phyloP scores from a whole-genome alignment of 2,797 vertebrate species.

The Fringilla coelebs region DNA sequence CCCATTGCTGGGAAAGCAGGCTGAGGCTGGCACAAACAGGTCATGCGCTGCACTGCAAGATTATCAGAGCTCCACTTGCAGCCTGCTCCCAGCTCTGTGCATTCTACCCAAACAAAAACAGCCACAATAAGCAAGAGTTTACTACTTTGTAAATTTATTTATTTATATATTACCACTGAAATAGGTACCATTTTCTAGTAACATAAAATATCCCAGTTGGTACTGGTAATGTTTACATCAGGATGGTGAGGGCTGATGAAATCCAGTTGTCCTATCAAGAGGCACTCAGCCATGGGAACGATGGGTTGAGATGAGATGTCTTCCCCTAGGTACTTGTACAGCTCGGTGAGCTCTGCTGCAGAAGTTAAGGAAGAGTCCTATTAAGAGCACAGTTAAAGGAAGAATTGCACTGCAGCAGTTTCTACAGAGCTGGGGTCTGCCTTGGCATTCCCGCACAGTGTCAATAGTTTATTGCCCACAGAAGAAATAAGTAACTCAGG shows the following conservation, averaged over 20 bases:
- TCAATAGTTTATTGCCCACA: not conserved
- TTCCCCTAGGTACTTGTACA: not conserved
- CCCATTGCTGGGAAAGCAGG: too few relatives aligned
- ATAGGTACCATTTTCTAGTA: not conserved
- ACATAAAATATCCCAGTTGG: too few relatives aligned
- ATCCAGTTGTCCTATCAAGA: not conserved
- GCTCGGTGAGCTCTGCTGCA: not conserved
- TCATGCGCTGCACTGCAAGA: too few relatives aligned
- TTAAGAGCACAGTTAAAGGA: not conserved
- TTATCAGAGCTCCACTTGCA: too few relatives aligned
- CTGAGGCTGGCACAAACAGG: too few relatives aligned
- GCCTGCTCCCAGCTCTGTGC: too few relatives aligned
- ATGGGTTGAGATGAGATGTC: too few relatives aligned
- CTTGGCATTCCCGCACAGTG: not conserved
- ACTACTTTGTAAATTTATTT: not conserved
- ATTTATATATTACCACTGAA: not conserved
- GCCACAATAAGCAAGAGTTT: not conserved
- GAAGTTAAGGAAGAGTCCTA: not conserved
- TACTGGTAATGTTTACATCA: not conserved
- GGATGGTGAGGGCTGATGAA: not conserved
- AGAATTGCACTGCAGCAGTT: not conserved
- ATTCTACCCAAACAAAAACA: too few relatives aligned
- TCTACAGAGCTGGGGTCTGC: not conserved
- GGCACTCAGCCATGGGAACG: not conserved
- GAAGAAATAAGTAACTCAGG: not conserved